phyloP scores from a whole-genome alignment of 1,140 invertebrate species.

The Rhagoletis zephyria region DNA sequence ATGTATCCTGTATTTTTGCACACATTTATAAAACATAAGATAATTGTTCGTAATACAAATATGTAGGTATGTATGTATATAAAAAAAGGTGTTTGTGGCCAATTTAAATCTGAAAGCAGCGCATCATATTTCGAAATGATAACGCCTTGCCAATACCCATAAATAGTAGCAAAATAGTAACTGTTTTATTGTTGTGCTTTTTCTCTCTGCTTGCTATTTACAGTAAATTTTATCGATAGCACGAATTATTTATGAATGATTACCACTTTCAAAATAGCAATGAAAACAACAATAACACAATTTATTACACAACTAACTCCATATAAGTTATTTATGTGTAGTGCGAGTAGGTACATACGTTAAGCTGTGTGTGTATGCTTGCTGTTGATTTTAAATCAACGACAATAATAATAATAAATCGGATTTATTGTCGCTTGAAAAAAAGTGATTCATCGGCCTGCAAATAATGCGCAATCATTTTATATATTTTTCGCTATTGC shows the following conservation, averaged over 20 bases:
- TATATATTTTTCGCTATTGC: too few species aligned
- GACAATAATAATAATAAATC: background rate
- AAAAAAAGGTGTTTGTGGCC: background rate
- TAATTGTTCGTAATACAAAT: background rate
- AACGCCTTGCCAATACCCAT: background rate
- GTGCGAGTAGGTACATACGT: too few species aligned
- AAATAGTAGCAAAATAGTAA: background rate
- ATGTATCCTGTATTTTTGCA: background rate
- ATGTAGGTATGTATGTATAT: background rate
- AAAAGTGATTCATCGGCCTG: background rate
- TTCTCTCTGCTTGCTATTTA: background rate
- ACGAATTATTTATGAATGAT: slow-evolving; percentile 1
- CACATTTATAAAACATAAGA: background rate
- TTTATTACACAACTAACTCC: background rate
- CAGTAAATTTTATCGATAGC: background rate
- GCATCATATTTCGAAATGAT: background rate
- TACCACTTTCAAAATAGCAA: background rate
- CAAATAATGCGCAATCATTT: too few species aligned
- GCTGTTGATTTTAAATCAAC: background rate
- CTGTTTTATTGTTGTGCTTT: background rate
- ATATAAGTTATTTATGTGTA: too few species aligned
- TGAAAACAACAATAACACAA: background rate
- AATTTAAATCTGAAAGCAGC: background rate
- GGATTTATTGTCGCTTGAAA: background rate
- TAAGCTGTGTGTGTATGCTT: too few species aligned